Percentiles rank a stretch among this genome's conserved stretches.
phyloP scores from a whole-genome alignment of 2,888 invertebrate genomes.

The Lithophane socia region DNA sequence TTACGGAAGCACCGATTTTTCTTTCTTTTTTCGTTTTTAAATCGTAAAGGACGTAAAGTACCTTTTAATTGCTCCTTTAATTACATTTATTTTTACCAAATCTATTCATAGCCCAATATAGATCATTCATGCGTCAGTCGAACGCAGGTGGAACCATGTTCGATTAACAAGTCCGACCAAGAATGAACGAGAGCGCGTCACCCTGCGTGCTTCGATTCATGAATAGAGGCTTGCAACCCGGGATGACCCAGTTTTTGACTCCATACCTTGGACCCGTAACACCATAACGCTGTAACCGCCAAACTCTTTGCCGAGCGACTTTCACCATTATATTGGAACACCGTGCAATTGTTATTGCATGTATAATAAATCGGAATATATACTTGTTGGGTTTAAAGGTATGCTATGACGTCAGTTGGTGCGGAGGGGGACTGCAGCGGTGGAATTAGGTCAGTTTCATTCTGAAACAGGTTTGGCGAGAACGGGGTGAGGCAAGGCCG shows the following conservation, averaged over 20 bases:
- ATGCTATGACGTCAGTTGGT: constrained; percentile 90
- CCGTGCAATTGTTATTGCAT: constrained; percentile 62
- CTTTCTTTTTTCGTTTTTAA: background rate
- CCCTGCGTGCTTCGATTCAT: constrained; percentile 89
- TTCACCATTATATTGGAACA: constrained; percentile 48
- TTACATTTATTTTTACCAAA: constrained; percentile 15
- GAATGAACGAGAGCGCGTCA: constrained; percentile 86
- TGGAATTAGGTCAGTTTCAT: constrained; percentile 92
- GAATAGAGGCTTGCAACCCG: constrained; percentile 92
- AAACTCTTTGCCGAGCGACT: constrained; percentile 51
- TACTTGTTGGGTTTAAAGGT: constrained; percentile 74
- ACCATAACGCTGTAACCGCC: constrained; percentile 71
- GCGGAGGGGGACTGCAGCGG: constrained; percentile 86
- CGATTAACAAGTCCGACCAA: constrained; percentile 81
- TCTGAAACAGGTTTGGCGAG: constrained; percentile 90
- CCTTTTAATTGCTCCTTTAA: background rate
- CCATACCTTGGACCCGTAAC: constrained; percentile 67
- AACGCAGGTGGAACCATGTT: constrained; percentile 73
- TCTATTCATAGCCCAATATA: constrained; percentile 52
- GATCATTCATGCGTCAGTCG: constrained; percentile 73
- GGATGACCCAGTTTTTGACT: constrained; percentile 92
- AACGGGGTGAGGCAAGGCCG: constrained; percentile 72
- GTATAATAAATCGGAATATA: constrained; percentile 73
- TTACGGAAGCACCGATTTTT: background rate
- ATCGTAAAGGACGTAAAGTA: background rate